Conservation (phyloP, 1,140 invertebrate genomes). For the Hyles euphorbiae region DNA sequence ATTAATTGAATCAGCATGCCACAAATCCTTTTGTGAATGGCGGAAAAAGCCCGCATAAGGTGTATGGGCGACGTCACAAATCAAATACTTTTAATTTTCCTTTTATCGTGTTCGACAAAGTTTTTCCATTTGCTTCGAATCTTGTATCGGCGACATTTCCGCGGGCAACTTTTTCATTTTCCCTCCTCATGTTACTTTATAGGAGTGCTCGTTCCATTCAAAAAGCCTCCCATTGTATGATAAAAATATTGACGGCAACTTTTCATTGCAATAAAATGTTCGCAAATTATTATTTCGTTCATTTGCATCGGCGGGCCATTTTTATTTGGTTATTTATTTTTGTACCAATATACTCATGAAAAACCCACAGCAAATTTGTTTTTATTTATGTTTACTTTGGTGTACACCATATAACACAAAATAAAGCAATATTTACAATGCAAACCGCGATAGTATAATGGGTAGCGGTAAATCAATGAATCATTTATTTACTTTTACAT, state of each 20-base stretch:
- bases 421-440: no score
- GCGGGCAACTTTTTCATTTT: slow-evolving; percentile 48
- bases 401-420: no score
- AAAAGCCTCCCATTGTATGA: slow-evolving; percentile 35
- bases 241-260: slow-evolving; percentile 43
- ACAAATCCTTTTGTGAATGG: no score
- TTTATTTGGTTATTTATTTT: no score
- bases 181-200: slow-evolving; percentile 33
- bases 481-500: no score
- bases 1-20: no score
- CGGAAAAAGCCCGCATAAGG: no score
- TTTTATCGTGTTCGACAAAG: slow-evolving; percentile 33
- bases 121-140: slow-evolving; percentile 41
- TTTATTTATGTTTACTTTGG: no score
- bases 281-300: slow-evolving; percentile 7
- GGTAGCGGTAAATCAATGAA: no score
- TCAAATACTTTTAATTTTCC: slow-evolving; percentile 32
- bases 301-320: neutral
- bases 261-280: slow-evolving; percentile 14
- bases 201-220: slow-evolving; percentile 27
- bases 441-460: no score
- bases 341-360: no score
- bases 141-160: slow-evolving; percentile 40
- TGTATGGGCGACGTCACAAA: slow-evolving; percentile 11
- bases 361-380: no score